phyloP scores from a whole-genome alignment of 2,113 vertebrate species.

The Xiphophorus couchianus region DNA sequence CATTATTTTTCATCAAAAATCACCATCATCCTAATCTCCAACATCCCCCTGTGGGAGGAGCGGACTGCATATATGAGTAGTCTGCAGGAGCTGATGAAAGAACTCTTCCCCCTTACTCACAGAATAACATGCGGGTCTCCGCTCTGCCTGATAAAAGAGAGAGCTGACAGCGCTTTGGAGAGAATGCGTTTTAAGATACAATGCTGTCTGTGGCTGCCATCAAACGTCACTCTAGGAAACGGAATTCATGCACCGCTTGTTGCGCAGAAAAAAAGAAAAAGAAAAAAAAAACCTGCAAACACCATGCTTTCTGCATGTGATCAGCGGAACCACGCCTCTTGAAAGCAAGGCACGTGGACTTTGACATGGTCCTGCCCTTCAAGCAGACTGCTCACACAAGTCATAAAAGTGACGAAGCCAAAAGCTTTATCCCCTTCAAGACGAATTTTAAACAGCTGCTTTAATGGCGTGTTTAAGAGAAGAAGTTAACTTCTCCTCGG shows the following conservation, averaged over 20 bases:
- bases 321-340: conserved; percentile 67
- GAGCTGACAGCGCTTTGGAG: conserved; percentile 21
- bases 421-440: background rate
- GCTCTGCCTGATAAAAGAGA: conserved; percentile 18
- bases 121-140: conserved; percentile 14
- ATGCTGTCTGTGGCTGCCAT: conserved; percentile 8
- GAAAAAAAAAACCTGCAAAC: conserved; percentile 35
- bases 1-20: conserved; percentile 38
- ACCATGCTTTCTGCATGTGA: conserved; percentile 75
- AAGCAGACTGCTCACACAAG: background rate
- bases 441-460: background rate
- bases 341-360: conserved; percentile 77
- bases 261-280: conserved; percentile 3
- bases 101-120: conserved; percentile 10
- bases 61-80: conserved; percentile 13
- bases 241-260: conserved; percentile 17
- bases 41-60: conserved; percentile 50
- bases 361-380: conserved; percentile 70
- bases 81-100: conserved; percentile 23
- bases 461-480: background rate
- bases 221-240: conserved; percentile 26
- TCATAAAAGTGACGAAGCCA: background rate
- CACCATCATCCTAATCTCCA: conserved; percentile 18
- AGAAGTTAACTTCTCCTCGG: background rate
- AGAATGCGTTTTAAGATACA: background rate